A percentile compares a stretch with the other conserved stretches of the same genome.
phyloP scores from a whole-genome alignment of 2,797 vertebrate genomes.

The Hylomyscus alleni region DNA sequence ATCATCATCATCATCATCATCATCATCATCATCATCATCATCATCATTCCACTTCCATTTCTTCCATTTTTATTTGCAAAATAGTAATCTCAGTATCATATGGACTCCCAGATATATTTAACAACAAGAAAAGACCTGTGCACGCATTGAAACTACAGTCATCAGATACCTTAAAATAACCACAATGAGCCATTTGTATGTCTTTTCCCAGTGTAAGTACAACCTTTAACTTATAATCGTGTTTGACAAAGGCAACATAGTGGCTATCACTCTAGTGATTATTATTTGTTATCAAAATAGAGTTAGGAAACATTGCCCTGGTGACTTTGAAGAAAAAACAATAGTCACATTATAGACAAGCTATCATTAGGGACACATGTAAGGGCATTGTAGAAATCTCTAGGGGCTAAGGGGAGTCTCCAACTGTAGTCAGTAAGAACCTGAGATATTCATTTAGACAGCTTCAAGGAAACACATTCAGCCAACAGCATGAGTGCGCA shows the following conservation, averaged over 20 bases:
- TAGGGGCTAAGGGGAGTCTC: neutral
- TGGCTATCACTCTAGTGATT: neutral
- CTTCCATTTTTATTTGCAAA: conserved; percentile 10
- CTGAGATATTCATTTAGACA: neutral
- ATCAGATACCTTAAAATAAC: neutral
- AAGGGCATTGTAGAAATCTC: accelerated
- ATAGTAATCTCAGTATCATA: neutral
- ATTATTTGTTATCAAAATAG: neutral
- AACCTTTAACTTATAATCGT: neutral
- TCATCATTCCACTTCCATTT: neutral
- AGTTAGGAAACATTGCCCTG: neutral
- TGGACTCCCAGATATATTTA: neutral
- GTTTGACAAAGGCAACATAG: neutral
- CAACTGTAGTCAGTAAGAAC: neutral
- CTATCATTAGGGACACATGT: accelerated
- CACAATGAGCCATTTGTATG: neutral
- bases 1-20: too few species aligned
- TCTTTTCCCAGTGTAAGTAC: neutral
- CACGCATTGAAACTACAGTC: neutral
- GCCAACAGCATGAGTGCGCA: neutral
- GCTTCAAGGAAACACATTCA: neutral
- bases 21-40: too few species aligned
- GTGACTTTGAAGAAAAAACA: neutral
- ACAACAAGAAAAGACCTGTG: neutral
- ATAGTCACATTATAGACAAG: neutral